A percentile compares a stretch with the other conserved stretches of the same genome.
These are phyloP conservation scores for Tetranychus truncatus DNA, from an alignment of 2,888 invertebrate genomes.

Conservation along the genomic window DNA sequence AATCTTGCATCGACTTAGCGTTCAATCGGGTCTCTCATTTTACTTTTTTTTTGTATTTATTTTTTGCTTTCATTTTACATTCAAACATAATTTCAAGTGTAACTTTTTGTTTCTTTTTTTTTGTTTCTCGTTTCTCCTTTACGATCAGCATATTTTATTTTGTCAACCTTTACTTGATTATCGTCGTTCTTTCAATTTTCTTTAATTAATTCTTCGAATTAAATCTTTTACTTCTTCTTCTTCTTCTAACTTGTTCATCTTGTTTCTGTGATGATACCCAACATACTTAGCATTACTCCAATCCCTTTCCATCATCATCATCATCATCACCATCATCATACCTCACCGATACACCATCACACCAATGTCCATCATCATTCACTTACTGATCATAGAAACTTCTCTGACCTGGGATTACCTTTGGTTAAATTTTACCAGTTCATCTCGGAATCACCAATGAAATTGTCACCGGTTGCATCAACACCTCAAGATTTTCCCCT, in stretches of 20 bases:
- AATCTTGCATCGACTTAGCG: neutral
- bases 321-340: neutral
- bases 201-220: neutral
- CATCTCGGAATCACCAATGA: conserved; percentile 26
- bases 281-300: neutral
- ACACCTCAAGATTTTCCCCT: conserved; percentile 62
- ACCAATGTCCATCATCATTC: neutral
- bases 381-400: neutral
- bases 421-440: neutral
- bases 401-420: too few relatives aligned
- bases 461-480: conserved; percentile 38
- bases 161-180: too few relatives aligned
- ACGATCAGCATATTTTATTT: too few relatives aligned
- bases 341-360: neutral
- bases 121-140: too few relatives aligned
- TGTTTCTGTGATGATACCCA: neutral
- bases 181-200: too few relatives aligned
- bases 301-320: neutral
- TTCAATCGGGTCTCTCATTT: neutral
- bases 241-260: neutral
- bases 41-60: neutral
- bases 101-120: neutral
- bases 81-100: neutral
- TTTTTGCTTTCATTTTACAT: neutral
- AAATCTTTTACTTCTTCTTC: neutral